A percentile compares a stretch with the other conserved stretches of the same genome.
Evolutionary conservation across 92 coral and sea anemone genomes (phyloP).

Genomic region (Actinernus sp.): DNA sequence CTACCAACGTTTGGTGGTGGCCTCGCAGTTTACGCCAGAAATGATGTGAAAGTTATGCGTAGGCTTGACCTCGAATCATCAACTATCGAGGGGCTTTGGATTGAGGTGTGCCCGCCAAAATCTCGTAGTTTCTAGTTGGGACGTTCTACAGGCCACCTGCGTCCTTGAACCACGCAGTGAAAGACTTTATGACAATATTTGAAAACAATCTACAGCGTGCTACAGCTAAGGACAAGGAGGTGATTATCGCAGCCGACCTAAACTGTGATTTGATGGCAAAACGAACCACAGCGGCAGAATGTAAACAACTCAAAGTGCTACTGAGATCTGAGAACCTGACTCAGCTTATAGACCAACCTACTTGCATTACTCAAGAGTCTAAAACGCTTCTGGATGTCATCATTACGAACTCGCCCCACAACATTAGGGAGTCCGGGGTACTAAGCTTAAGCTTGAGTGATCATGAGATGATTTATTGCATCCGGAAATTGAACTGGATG

Average conservation of each 20-base stretch:
- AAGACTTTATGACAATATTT: conserved; percentile 24
- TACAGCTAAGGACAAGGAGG: conserved; percentile 27
- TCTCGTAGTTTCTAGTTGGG: conserved; percentile 32
- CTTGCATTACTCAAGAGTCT: no score
- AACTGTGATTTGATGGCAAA: no score
- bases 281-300: no score
- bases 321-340: no score
- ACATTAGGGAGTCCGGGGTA: no score
- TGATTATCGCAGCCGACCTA: conserved; percentile 18
- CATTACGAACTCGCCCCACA: conserved; percentile 13
- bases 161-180: conserved; percentile 26
- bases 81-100: conserved; percentile 10
- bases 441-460: no score
- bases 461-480: no score
- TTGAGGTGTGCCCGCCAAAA: conserved; percentile 16
- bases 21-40: conserved; percentile 17
- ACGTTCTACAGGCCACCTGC: conserved; percentile 31
- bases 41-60: conserved; percentile 9
- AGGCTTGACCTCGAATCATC: conserved; percentile 22
- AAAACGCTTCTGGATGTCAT: no score
- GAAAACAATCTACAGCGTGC: conserved; percentile 18
- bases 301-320: no score
- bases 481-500: conserved; percentile 8
- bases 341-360: no score
- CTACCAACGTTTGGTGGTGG: conserved; percentile 30